Evolutionary conservation across 1,140 invertebrate species (phyloP).

Genomic region (Drosophila mauritiana): DNA sequence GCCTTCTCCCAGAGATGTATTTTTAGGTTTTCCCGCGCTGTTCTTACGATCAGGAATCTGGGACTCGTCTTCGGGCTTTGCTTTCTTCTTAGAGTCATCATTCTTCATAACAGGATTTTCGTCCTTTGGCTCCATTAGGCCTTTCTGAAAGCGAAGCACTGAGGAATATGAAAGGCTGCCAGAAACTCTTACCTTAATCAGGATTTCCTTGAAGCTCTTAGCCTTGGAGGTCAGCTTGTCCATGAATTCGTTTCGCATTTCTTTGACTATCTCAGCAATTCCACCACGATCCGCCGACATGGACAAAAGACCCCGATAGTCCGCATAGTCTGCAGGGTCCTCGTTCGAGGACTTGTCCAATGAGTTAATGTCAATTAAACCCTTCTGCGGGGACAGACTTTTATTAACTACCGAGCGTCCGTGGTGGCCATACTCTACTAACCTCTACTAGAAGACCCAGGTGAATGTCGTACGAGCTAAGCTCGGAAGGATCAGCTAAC

Average conservation of each 20-base stretch:
- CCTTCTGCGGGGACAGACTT: conserved; percentile 12
- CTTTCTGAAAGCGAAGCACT: conserved; percentile 9
- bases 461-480: conserved; percentile 23
- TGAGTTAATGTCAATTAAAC: conserved; percentile 22
- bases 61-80: not conserved
- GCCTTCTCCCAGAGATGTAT: not conserved
- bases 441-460: conserved; percentile 27
- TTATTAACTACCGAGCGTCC: not conserved
- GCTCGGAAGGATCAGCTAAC: not conserved
- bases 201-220: conserved; percentile 8
- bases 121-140: not conserved
- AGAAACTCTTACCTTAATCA: conserved; percentile 24
- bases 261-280: conserved; percentile 18
- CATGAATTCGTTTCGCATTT: conserved; percentile 30
- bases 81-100: not conserved
- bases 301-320: not conserved
- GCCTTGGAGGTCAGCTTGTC: conserved; percentile 4
- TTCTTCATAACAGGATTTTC: no score
- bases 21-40: not conserved
- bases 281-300: not conserved
- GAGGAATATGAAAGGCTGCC: not conserved
- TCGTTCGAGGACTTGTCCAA: not conserved
- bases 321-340: not conserved
- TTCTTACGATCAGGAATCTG: not conserved
- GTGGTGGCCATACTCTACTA: not conserved